Conservation (phyloP, 2,888 invertebrate species). For the Andrena fulva region DNA sequence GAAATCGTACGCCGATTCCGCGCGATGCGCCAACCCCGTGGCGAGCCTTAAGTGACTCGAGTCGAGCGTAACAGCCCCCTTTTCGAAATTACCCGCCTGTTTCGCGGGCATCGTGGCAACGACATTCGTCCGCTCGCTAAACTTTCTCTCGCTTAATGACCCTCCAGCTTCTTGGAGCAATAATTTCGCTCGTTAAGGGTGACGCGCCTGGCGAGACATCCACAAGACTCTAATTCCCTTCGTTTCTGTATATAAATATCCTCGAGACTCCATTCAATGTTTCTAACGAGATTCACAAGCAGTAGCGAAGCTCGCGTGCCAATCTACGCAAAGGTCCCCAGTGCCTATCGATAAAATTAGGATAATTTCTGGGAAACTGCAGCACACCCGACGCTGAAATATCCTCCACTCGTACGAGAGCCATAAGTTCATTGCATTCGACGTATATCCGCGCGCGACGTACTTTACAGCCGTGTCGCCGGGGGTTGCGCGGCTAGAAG, state of each 20-base stretch:
- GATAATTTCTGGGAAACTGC: not conserved
- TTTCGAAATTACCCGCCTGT: slow-evolving; percentile 50
- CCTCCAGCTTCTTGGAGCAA: slow-evolving; percentile 23
- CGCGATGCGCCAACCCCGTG: slow-evolving; percentile 61
- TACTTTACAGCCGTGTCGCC: slow-evolving; percentile 35
- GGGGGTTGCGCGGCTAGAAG: slow-evolving; percentile 37
- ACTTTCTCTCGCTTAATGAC: slow-evolving; percentile 39
- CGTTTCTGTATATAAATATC: too few relatives aligned
- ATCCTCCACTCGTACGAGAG: slow-evolving; percentile 16
- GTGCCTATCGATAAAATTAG: slow-evolving; percentile 18
- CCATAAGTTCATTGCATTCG: slow-evolving; percentile 9
- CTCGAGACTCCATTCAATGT: too few relatives aligned
- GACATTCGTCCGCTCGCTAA: slow-evolving; percentile 15
- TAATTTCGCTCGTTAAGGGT: slow-evolving; percentile 44
- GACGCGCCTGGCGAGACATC: slow-evolving; percentile 24
- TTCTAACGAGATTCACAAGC: not conserved
- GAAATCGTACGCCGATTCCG: slow-evolving; percentile 70
- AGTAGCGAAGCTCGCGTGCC: not conserved
- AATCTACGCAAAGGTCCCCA: not conserved
- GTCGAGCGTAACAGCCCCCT: slow-evolving; percentile 47
- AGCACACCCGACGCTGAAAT: not conserved
- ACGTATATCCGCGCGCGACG: slow-evolving; percentile 19
- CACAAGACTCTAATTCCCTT: not conserved
- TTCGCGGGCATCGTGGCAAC: slow-evolving; percentile 22
- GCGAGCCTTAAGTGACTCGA: slow-evolving; percentile 62